Evolutionary conservation across 2,888 invertebrate species (phyloP), one percentile per base, ranked within the genome.

Genomic region (Epinotia brunnichana): DNA sequence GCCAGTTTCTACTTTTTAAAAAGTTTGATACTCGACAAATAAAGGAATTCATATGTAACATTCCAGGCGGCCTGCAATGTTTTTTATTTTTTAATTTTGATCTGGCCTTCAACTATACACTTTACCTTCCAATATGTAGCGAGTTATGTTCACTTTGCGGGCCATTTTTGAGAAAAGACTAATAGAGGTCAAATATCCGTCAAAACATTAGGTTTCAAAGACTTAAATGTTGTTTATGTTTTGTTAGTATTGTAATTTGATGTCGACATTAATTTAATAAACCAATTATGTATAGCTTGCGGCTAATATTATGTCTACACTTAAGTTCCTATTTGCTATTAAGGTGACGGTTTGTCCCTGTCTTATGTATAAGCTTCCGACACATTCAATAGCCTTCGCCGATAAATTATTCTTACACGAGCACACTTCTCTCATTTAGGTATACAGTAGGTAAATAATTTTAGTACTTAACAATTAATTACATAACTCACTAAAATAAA

Each of bases 231-330:
- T 56, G 56, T 56, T n/a, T 29, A 29, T 13, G 24, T 7, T 56
- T 29, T 1, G 24, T 56, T 24, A 29, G 56, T 29, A 29, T 29
- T 15, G 51, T 51, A 64, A 64, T 63, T 51, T 63, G 17, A 35
- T 19, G 19, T 39, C 19, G 11, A 35, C 60, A 60, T 66, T 21
- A 9, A 9, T 61, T 71, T 61, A 67, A 61, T 71, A 19, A 61
- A 54, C 21, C 61, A 67, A 71, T 71, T 54, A 61, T 53, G 19
- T 35, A 19, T 57, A 39, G 44, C 53, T 54, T 21, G 61, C 7
- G 54, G 66, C 29, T 2, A 54, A 66, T 29, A 60, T n/a, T 21
- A 41, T 19, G 41, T 41, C 19, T 61, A 48, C n/a, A 7, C 48
- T 53, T 44, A 44, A 66, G 35, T 60, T 51, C 44, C 60, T 41